Evolutionary conservation across 2,113 vertebrate genomes (phyloP).

Genomic region (Sander vitreus): DNA sequence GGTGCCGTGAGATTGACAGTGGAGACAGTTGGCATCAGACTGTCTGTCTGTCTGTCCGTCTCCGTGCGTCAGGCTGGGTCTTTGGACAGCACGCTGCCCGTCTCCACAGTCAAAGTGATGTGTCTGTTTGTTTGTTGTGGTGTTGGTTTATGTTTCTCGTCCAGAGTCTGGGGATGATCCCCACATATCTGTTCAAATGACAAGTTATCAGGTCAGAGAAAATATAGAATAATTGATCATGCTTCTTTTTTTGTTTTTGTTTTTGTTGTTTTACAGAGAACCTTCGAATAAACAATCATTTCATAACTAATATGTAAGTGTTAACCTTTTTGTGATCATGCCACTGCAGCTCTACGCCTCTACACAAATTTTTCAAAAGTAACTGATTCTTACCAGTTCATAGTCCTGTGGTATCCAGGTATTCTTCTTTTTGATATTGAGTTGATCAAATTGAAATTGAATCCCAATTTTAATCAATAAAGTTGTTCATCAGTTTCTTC

Average conservation of each 20-base stretch:
- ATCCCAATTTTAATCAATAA: slow-evolving; percentile 50
- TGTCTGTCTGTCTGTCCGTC: slow-evolving; percentile 84
- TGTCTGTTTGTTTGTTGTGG: slow-evolving; percentile 17
- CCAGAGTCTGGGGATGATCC: slow-evolving; percentile 78
- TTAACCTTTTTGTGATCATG: neutral
- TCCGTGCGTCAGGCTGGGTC: slow-evolving; percentile 75
- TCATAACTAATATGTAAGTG: neutral
- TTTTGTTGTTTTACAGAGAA: too few species aligned
- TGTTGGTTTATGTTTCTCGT: slow-evolving; percentile 47
- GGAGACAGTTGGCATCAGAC: slow-evolving; percentile 89
- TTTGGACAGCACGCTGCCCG: slow-evolving; percentile 67
- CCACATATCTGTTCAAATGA: slow-evolving; percentile 80
- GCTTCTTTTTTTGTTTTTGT: neutral
- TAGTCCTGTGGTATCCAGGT: slow-evolving; percentile 51
- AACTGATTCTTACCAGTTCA: slow-evolving; percentile 71
- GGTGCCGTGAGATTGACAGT: slow-evolving; percentile 87
- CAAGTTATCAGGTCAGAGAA: slow-evolving; percentile 28
- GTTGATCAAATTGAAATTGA: slow-evolving; percentile 41
- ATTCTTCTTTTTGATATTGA: slow-evolving; percentile 21
- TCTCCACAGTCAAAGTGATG: slow-evolving; percentile 54
- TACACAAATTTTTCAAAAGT: neutral
- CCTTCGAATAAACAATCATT: neutral
- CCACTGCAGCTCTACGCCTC: neutral
- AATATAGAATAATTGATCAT: neutral
- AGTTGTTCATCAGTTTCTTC: slow-evolving; percentile 34